Base-by-base conservation (phyloP, 1,140 invertebrate genomes). In the Ctenoplectra terminalis region DNA sequence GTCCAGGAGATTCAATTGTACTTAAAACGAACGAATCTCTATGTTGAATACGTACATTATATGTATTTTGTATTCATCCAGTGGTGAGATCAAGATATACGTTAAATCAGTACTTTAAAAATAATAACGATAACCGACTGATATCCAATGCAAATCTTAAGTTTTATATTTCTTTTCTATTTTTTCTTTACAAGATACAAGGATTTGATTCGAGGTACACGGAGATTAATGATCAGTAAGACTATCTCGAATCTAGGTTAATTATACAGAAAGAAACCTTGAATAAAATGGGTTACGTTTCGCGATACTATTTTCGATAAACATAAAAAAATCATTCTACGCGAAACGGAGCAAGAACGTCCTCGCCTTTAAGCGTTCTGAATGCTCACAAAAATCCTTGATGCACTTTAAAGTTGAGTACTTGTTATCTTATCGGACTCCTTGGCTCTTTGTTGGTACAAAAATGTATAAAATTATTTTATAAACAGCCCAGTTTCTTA, bases 361-460 rank as follows among this genome's bases (percentile, higher is more conserved):
- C 1, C 31, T 64, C 37, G 5, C 37, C 34, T 43, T 64, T 43
- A 37, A n/a, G 13, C 61, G 20, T 15, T 37, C 31, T 20, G 20
- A 63, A 26, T 13, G n/a, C n/a, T n/a, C 52, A n/a, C 15, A 5
- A 56, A 56, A 29, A 26, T 0, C 13, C 3, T 9, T 4, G n/a
- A n/a, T n/a, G n/a, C n/a, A n/a, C n/a, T n/a, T n/a, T n/a, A n/a
- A n/a, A n/a, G n/a, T n/a, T n/a, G 26, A 61, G 31, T 31, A 29
- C 26, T 61, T 15, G 31, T 61, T 61, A 61, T 61, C 60, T 61
- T 61, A 61, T 61, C 60, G 34, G 31, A 31, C 31, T 61, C 23
- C 8, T 61, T 34, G 20, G 1, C 31, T 37, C 60, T 20, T 17
- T 4, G 15, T n/a, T n/a, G n/a, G n/a, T n/a, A n/a, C n/a, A n/a